These are phyloP conservation scores for Camelus bactrianus DNA, from an alignment of 2,113 vertebrate genomes.

Conservation along the genomic window DNA sequence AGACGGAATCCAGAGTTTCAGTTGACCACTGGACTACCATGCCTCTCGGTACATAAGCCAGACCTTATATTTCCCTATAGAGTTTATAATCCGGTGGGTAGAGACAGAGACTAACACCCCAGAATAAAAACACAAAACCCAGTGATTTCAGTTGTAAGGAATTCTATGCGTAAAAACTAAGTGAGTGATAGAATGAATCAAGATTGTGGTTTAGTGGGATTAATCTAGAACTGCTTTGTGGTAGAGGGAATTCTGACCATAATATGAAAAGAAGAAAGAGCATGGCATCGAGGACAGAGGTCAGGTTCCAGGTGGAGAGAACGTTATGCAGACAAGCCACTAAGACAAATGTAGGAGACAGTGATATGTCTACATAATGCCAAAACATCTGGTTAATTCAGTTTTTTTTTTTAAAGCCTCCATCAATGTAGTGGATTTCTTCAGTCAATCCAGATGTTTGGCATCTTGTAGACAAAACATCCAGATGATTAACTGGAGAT, in stretches of 20 bases:
- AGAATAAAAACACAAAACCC: not conserved
- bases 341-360: slow-evolving; percentile 75
- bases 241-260: slow-evolving; percentile 16
- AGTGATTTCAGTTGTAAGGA: slow-evolving; percentile 16
- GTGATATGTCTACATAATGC: slow-evolving; percentile 62
- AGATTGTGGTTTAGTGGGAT: not conserved
- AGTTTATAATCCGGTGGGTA: not conserved
- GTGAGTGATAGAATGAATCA: not conserved
- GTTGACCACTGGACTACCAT: no score
- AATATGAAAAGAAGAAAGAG: slow-evolving; percentile 56
- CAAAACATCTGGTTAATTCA: slow-evolving; percentile 81
- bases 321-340: slow-evolving; percentile 66
- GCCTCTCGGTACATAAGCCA: not conserved
- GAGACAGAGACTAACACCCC: not conserved
- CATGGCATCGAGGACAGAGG: slow-evolving; percentile 46
- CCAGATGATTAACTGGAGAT: slow-evolving; percentile 84
- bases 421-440: slow-evolving; percentile 77
- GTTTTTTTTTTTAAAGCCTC: not conserved
- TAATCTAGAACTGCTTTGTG: slow-evolving; percentile 34
- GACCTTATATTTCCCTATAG: not conserved
- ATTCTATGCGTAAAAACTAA: not conserved
- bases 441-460: slow-evolving; percentile 85
- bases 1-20: not conserved
- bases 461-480: slow-evolving; percentile 83
- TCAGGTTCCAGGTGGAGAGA: slow-evolving; percentile 71